Conservation (phyloP, 2,888 invertebrate species). For the Eucriotettix oculatus region DNA sequence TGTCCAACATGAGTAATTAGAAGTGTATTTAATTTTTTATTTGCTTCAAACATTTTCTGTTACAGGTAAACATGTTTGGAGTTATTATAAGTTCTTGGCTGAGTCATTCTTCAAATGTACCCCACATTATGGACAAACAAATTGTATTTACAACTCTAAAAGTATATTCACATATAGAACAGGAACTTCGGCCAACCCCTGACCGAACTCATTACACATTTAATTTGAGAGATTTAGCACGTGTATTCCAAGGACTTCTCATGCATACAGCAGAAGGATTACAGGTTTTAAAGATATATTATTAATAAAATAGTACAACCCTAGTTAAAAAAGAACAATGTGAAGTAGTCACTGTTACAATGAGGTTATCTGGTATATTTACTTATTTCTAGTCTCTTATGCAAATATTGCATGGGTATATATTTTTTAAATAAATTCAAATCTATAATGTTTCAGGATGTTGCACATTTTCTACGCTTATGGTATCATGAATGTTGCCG, state of each 20-base stretch:
- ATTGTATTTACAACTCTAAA: constrained; percentile 48
- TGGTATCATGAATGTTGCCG: constrained; percentile 84
- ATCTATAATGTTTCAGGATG: constrained; percentile 23
- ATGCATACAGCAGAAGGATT: constrained; percentile 48
- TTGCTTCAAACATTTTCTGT: not conserved
- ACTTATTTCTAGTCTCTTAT: no score
- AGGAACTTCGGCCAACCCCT: constrained; percentile 68
- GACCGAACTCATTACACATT: constrained; percentile 83
- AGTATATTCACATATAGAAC: constrained; percentile 46
- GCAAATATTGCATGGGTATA: no score
- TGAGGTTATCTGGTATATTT: no score
- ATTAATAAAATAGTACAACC: not conserved
- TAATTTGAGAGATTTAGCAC: constrained; percentile 70
- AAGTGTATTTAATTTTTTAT: not conserved
- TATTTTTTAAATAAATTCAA: no score
- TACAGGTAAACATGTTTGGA: constrained; percentile 44
- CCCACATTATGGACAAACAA: constrained; percentile 23
- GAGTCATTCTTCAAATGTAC: constrained; percentile 19
- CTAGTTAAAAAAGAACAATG: no score
- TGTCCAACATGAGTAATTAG: no score
- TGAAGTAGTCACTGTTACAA: no score
- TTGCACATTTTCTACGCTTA: constrained; percentile 47
- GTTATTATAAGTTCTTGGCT: constrained; percentile 55
- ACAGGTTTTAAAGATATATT: constrained; percentile 27
- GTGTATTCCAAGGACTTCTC: constrained; percentile 66